A percentile compares a stretch with the other conserved stretches of the same genome.
These are phyloP conservation scores for Dasyprocta punctata DNA, from an alignment of 2,113 vertebrate genomes.

Conservation along the genomic window DNA sequence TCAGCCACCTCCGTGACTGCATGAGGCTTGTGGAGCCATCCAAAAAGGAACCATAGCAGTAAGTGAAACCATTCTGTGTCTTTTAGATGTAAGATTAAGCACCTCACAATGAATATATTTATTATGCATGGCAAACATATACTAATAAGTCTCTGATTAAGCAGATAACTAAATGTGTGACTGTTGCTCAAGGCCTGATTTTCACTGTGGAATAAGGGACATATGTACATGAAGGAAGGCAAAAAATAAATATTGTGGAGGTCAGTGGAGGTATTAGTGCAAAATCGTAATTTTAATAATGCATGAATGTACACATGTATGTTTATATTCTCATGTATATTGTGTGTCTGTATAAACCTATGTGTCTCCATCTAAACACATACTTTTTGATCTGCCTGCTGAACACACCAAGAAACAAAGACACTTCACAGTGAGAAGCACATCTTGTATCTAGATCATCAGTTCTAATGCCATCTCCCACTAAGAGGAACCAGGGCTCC, in stretches of 20 bases:
- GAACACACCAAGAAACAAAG: neutral
- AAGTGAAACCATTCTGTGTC: neutral
- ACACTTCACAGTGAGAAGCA: neutral
- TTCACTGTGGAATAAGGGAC: neutral
- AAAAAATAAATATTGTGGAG: neutral
- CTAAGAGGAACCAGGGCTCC: neutral
- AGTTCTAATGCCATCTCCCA: neutral
- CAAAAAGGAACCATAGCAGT: too few species aligned
- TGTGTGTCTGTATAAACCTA: neutral
- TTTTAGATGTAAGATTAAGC: neutral
- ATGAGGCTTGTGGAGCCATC: too few species aligned
- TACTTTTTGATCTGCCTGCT: neutral
- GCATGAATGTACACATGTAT: rapidly evolving
- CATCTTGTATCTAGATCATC: too few species aligned
- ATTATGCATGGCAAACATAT: neutral
- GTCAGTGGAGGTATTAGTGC: neutral
- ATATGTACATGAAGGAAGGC: neutral
- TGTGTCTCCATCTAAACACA: neutral
- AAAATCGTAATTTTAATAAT: neutral
- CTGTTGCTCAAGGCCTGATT: neutral
- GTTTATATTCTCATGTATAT: neutral
- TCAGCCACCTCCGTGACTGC: too few species aligned
- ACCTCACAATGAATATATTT: neutral
- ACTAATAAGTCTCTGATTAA: neutral
- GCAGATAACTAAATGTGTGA: neutral